Evolutionary conservation across 2,113 vertebrate genomes (phyloP).

Genomic region (Psettodes erumei): DNA sequence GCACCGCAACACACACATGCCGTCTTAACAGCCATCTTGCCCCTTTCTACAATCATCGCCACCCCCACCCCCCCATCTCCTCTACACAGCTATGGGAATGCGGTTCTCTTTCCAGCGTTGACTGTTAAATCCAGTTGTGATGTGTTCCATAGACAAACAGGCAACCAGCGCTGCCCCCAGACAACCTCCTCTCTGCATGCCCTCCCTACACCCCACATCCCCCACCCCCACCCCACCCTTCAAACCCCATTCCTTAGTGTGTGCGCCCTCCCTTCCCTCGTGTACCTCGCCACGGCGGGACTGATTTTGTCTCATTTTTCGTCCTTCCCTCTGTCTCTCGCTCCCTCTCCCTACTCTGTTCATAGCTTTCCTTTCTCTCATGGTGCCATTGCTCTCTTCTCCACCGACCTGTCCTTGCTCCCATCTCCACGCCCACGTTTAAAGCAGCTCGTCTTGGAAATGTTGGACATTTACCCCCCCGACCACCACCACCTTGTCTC

Average conservation of each 20-base stretch:
- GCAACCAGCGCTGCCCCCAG: conserved; percentile 97
- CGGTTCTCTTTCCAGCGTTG: conserved; percentile 82
- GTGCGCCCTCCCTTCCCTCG: conserved; percentile 45
- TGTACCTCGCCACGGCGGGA: conserved; percentile 32
- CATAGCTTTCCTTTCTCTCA: conserved; percentile 29
- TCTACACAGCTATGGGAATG: conserved; percentile 70
- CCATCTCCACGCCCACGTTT: conserved; percentile 25
- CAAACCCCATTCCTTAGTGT: conserved; percentile 49
- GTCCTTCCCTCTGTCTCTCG: conserved; percentile 1
- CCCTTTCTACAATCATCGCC: background rate
- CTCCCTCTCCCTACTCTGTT: conserved; percentile 16
- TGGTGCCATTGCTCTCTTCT: conserved; percentile 7
- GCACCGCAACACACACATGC: conserved; percentile 40
- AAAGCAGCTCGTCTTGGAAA: conserved; percentile 59
- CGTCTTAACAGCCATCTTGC: conserved; percentile 33
- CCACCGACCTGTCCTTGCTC: conserved; percentile 2
- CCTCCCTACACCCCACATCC: conserved; percentile 64
- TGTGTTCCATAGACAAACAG: conserved; percentile 98
- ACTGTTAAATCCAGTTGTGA: conserved; percentile 86
- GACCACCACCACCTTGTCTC: conserved; percentile 28
- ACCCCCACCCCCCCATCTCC: background rate
- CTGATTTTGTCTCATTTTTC: conserved; percentile 4
- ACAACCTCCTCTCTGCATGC: conserved; percentile 77
- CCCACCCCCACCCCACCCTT: conserved; percentile 28
- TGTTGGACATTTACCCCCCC: conserved; percentile 21